These are phyloP conservation scores for Urocolius indicus DNA, from an alignment of 2,113 vertebrate genomes.

Conservation along the genomic window DNA sequence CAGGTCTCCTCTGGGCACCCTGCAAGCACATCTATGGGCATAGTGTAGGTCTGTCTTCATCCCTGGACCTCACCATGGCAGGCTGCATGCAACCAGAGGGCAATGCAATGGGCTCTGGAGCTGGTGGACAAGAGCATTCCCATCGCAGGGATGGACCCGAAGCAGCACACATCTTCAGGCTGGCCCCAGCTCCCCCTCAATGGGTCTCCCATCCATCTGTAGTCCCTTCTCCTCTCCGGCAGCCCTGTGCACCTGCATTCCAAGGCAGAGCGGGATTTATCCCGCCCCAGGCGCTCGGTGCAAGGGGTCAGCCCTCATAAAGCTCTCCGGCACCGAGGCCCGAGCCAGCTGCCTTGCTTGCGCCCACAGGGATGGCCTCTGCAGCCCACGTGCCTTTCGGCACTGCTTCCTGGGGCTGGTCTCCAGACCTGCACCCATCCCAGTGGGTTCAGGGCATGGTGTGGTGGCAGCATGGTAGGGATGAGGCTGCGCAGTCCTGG, in stretches of 20 bases:
- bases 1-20: background rate
- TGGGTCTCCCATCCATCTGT: background rate
- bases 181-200: background rate
- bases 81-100: rapidly evolving
- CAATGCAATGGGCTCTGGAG: rapidly evolving
- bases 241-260: conserved; percentile 22
- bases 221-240: background rate
- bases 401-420: rapidly evolving
- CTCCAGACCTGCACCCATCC: background rate
- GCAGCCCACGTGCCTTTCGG: rapidly evolving
- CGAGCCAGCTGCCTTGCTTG: background rate
- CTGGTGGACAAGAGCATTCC: background rate
- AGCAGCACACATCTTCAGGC: background rate
- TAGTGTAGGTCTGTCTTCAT: background rate
- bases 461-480: rapidly evolving
- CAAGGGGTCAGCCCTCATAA: conserved; percentile 53
- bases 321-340: background rate
- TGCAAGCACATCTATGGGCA: background rate
- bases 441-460: background rate
- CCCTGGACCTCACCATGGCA: rapidly evolving
- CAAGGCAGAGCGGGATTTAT: conserved; percentile 21
- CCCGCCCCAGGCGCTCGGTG: conserved; percentile 22
- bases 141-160: rapidly evolving
- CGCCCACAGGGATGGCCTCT: background rate
- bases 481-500: rapidly evolving